phyloP scores from a whole-genome alignment of 2,797 vertebrate genomes.

The Diglossa cyanea region DNA sequence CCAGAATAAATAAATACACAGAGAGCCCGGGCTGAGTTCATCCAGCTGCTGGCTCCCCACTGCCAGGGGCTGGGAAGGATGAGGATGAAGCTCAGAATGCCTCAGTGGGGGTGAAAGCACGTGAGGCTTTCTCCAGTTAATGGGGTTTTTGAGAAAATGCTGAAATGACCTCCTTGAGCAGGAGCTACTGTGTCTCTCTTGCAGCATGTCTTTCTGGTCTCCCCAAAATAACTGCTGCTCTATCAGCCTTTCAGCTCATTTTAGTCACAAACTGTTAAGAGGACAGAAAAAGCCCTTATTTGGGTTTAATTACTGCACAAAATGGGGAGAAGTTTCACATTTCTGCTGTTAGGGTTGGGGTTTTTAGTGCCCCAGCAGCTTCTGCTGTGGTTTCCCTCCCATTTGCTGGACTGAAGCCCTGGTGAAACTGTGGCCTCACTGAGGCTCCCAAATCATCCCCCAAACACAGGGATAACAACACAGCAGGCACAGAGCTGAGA shows the following conservation, averaged over 20 bases:
- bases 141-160: neutral
- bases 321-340: neutral
- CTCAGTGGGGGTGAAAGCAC: neutral
- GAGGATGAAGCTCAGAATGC: neutral
- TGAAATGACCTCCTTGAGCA: neutral
- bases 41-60: neutral
- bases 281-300: neutral
- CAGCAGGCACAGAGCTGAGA: rapidly evolving
- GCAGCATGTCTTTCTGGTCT: neutral
- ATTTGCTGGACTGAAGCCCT: rapidly evolving
- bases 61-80: neutral
- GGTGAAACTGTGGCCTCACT: rapidly evolving
- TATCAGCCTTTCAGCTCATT: neutral
- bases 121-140: neutral
- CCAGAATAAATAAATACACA: neutral
- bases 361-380: neutral
- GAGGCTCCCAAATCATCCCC: neutral
- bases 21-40: neutral
- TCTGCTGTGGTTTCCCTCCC: neutral
- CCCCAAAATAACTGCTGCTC: neutral
- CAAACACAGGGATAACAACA: neutral
- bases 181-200: rapidly evolving
- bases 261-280: neutral
- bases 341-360: neutral
- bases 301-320: neutral